A percentile compares a stretch with the other conserved stretches of the same genome.
Evolutionary conservation across 2,113 vertebrate species (phyloP).

Genomic region (Lipotes vexillifer): DNA sequence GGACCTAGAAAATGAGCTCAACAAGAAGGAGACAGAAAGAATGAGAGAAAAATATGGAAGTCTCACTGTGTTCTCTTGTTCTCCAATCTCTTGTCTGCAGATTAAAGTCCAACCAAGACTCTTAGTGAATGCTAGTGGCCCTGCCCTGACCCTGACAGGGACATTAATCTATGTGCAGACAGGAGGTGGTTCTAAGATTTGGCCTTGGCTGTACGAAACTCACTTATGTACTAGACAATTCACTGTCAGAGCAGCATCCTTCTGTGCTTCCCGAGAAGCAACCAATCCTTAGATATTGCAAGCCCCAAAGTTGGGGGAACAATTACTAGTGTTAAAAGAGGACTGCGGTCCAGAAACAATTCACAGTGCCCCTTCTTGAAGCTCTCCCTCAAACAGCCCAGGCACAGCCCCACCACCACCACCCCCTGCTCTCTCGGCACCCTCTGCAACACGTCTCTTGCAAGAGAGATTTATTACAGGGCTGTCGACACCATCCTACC

Average conservation of each 20-base stretch:
- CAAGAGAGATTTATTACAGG: conserved; percentile 78
- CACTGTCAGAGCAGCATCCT: background rate
- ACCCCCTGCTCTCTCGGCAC: background rate
- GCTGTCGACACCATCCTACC: conserved; percentile 73
- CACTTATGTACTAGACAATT: background rate
- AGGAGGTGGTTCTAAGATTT: background rate
- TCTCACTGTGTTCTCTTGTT: background rate
- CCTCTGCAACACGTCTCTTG: conserved; percentile 61
- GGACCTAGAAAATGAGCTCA: background rate
- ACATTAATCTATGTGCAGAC: background rate
- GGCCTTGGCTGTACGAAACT: background rate
- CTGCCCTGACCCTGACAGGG: background rate
- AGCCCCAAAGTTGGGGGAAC: background rate
- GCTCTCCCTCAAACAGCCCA: background rate
- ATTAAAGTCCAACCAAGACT: background rate
- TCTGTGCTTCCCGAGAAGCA: background rate
- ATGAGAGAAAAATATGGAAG: background rate
- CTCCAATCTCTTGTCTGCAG: background rate
- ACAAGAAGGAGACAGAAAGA: background rate
- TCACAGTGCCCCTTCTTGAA: background rate
- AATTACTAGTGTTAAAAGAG: conserved; percentile 40
- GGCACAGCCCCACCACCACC: background rate
- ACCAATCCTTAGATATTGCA: background rate
- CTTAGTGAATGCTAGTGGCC: background rate
- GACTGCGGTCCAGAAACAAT: conserved; percentile 4